These are phyloP conservation scores for Halcyon senegalensis DNA, from an alignment of 2,113 vertebrate genomes.

Conservation along the genomic window DNA sequence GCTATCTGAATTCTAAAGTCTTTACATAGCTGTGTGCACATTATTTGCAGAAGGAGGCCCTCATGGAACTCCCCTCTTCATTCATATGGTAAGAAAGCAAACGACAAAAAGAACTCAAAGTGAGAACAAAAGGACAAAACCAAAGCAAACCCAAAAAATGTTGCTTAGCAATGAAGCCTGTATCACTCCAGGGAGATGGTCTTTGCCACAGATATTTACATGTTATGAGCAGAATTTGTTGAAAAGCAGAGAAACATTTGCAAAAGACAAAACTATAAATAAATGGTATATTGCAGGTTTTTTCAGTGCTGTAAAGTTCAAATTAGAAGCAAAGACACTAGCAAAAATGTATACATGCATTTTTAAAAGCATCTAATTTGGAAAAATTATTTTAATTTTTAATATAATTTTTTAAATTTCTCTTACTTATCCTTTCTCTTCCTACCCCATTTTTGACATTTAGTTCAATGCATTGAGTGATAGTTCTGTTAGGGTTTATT, in stretches of 20 bases:
- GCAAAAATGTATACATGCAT: neutral
- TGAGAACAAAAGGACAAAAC: slow-evolving; percentile 38
- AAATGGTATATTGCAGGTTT: neutral
- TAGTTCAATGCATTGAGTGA: neutral
- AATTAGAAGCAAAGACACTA: neutral
- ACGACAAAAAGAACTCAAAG: neutral
- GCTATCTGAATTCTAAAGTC: neutral
- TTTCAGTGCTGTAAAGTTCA: neutral
- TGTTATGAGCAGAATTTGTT: neutral
- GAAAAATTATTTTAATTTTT: neutral
- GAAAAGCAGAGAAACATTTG: slow-evolving; percentile 20
- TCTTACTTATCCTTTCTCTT: neutral
- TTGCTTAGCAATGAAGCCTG: slow-evolving; percentile 20
- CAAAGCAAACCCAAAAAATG: neutral
- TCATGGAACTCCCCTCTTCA: neutral
- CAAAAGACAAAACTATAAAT: neutral
- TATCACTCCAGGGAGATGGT: neutral
- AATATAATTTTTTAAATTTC: neutral
- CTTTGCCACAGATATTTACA: slow-evolving; percentile 39
- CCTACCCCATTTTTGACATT: neutral
- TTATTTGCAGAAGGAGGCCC: neutral
- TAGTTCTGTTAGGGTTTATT: neutral
- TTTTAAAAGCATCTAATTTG: neutral
- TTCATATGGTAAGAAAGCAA: neutral
- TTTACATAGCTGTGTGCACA: neutral